Percentiles rank a stretch among this genome's conserved stretches.
Conservation (phyloP, 2,888 invertebrate genomes). For the Volucella inanis region DNA sequence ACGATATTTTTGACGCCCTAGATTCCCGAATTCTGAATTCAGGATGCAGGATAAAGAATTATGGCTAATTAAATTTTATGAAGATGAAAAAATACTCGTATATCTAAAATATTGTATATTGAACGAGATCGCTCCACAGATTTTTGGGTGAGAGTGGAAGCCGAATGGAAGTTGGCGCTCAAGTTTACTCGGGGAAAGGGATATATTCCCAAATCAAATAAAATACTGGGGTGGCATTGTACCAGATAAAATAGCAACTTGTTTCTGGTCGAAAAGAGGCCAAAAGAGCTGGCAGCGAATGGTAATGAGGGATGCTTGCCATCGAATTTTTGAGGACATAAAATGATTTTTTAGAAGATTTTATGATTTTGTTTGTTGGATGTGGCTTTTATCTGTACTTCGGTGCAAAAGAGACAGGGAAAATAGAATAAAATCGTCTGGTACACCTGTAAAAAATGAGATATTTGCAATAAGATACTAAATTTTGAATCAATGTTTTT, state of each 20-base stretch:
- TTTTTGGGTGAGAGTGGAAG: constrained; percentile 18
- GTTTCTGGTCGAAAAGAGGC: neutral
- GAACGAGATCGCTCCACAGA: constrained; percentile 24
- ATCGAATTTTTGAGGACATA: constrained; percentile 33
- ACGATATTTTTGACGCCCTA: constrained; percentile 38
- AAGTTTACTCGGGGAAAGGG: neutral
- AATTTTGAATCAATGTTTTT: constrained; percentile 26
- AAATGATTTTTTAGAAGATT: constrained; percentile 24
- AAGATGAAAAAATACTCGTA: constrained; percentile 58
- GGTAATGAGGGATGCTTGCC: constrained; percentile 19
- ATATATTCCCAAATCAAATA: neutral
- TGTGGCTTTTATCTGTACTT: constrained; percentile 17
- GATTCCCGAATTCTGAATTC: neutral
- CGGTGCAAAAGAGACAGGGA: neutral
- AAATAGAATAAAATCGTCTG: neutral
- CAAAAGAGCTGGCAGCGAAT: neutral
- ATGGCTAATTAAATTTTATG: constrained; percentile 72
- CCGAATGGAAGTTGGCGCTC: constrained; percentile 18
- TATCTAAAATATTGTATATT: constrained; percentile 18
- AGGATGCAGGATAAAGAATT: constrained; percentile 53
- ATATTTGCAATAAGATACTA: constrained; percentile 5
- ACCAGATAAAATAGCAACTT: neutral
- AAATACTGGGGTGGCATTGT: neutral
- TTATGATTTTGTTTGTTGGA: neutral
- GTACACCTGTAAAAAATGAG: constrained; percentile 22